Percentiles rank a stretch among this genome's conserved stretches.
Evolutionary conservation across 2,888 invertebrate species (phyloP).

Genomic region (Trichogramma dendrolimi): DNA sequence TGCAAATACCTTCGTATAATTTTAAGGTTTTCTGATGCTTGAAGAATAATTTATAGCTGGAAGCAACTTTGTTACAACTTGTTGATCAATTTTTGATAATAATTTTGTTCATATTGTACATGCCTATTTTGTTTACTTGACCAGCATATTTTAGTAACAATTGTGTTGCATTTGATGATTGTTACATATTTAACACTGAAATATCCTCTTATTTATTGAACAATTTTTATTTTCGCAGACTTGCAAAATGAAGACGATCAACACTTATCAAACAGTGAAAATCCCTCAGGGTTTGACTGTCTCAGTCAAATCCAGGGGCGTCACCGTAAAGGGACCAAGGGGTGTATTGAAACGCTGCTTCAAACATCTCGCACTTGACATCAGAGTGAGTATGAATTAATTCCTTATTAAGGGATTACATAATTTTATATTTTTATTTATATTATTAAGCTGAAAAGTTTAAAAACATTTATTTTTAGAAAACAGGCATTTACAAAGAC

Average conservation of each 20-base stretch:
- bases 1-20: too few species aligned
- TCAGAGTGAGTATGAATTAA: constrained; percentile 56
- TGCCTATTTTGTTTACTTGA: constrained; percentile 3
- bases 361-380: constrained; percentile 93
- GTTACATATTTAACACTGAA: constrained; percentile 1
- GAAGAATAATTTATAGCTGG: too few species aligned
- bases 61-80: too few species aligned
- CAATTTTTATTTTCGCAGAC: constrained; percentile 38
- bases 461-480: too few species aligned
- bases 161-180: not conserved
- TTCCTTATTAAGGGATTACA: not conserved
- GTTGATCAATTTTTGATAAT: too few species aligned
- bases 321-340: constrained; percentile 92
- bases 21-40: too few species aligned
- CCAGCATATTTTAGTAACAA: not conserved
- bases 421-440: too few species aligned
- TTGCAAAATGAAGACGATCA: constrained; percentile 86
- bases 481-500: too few species aligned
- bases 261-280: constrained; percentile 89
- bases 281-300: constrained; percentile 90
- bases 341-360: constrained; percentile 87
- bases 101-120: too few species aligned
- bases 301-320: constrained; percentile 82
- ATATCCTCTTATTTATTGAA: too few species aligned
- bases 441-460: too few species aligned